Evolutionary conservation across 1,140 invertebrate species (phyloP), one percentile per base, ranked within the genome.

Genomic region (Drosophila carrolli): DNA sequence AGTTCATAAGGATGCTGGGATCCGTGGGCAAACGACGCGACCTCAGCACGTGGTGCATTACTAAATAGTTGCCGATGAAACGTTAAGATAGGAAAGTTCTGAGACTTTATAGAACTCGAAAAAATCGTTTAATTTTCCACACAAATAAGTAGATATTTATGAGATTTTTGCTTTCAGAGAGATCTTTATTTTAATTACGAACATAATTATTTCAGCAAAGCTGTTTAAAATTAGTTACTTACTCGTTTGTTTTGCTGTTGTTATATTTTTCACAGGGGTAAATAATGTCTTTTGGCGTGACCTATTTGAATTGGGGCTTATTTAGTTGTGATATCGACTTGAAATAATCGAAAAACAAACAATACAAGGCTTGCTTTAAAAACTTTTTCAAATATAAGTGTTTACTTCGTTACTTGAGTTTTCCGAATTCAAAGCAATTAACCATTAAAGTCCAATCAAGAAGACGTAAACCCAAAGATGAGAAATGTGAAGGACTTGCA

Each of bases 361-460:
- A 44, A n/a, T 7, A 41, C 8, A 5, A 13, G 14, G 5, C 27
- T 7, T 10, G 56, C 13, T 47, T 41, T 57, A 14, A 41, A n/a
- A 32, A 32, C 0, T 2, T 32, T 32, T 56, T 41, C 11, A 56
- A 38, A 5, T 4, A 0, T n/a, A 13, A 43, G 5, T 8, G 4
- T 23, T 23, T 23, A 23, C 23, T 23, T 23, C 19, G 6, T 7
- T 32, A 8, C 29, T 7, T 32, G 6, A 32, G 29, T 1, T 32
- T 0, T 19, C 8, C n/a, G 23, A 10, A 27, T 1, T 27, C 27
- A n/a, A 35, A 37, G 23, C 29, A 61, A 61, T 37, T 63, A 60
- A 35, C 29, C 8, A 23, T 61, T 41, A 32, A 61, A 27, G 56
- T n/a, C 2, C 61, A 44, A 61, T 61, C 56, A 37, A n/a, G 38